Evolutionary conservation across 2,113 vertebrate genomes (phyloP), one percentile per base, ranked within the genome.

Genomic region (Eptesicus fuscus): DNA sequence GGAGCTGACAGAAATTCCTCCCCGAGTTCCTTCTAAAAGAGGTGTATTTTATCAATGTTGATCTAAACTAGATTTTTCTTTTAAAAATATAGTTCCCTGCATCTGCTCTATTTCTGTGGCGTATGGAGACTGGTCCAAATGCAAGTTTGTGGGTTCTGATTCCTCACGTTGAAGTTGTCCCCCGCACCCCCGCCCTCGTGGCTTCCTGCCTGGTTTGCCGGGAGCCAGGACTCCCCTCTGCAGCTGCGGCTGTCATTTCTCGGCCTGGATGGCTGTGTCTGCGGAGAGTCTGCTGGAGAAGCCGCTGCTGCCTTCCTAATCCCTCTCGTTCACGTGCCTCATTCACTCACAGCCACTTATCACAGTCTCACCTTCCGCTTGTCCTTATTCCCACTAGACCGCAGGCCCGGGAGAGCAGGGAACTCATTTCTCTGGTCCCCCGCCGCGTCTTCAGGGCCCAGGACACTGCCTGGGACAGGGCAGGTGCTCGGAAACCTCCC

Each of bases 21-120:
- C 40, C 44, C 0, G 18, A 61, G 49, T 53, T 93, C 80, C 70
- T 77, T 25, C 93, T 70, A 22, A 61, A 80, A 88, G 49, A 85
- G 56, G 25, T 69, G 59, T 74, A 51, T 73, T 94, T 82, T 77
- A 61, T n/a, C 86, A 76, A 25, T 69, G 30, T 61, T 42, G 65
- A 14, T 73, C 44, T 79, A 84, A 89, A 88, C 79, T 94, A 69
- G 80, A 51, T 32, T 80, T 90, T 86, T 82, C 74, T 82, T 86
- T 92, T 93, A 70, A 69, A 76, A 77, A 63, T 30, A 17, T 35
- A 35, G 44, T 73, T 79, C 85, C 47, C 79, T 76, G 82, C 30
- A 80, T 92, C 42, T 61, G 90, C 42, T 63, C 12, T 53, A 0
- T 35, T 8, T 59, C 37, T 65, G 78, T 25, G 32, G 37, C n/a